A percentile compares a stretch with the other conserved stretches of the same genome.
Evolutionary conservation across 2,113 vertebrate genomes (phyloP).

Genomic region (Odocoileus virginianus): DNA sequence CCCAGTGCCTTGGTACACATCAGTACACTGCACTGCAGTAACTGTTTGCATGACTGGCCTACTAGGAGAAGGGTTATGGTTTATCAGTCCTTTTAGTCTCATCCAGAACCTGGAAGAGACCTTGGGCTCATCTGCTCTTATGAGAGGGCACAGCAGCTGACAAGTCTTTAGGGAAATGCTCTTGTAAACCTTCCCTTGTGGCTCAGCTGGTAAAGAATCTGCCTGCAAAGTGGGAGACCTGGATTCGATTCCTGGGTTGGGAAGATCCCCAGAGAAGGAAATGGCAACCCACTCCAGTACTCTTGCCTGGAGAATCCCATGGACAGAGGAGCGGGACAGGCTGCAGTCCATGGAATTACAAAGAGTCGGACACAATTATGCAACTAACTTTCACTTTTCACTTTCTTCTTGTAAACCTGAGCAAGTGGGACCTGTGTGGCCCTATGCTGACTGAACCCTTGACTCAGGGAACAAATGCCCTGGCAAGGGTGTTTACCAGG

Average conservation of each 20-base stretch:
- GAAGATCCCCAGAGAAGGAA: neutral
- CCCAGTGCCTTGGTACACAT: neutral
- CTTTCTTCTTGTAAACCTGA: neutral
- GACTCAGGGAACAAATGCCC: neutral
- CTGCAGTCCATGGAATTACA: neutral
- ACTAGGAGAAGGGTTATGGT: neutral
- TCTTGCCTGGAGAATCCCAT: neutral
- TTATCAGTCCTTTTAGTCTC: neutral
- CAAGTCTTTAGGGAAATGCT: neutral
- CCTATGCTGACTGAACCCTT: neutral
- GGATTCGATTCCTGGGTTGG: rapidly evolving
- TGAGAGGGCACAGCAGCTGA: neutral
- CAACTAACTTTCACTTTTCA: neutral
- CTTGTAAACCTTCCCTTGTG: neutral
- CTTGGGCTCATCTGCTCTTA: neutral
- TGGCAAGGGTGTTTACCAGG: neutral
- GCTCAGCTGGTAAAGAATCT: neutral
- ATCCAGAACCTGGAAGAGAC: neutral
- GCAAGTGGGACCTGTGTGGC: neutral
- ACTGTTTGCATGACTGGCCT: neutral
- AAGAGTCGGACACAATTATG: neutral
- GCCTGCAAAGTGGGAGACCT: neutral
- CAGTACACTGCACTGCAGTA: neutral
- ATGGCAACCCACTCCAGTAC: neutral
- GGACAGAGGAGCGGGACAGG: neutral